Evolutionary conservation across 2,888 invertebrate genomes (phyloP).

Genomic region (Drosophila kuntzei): DNA sequence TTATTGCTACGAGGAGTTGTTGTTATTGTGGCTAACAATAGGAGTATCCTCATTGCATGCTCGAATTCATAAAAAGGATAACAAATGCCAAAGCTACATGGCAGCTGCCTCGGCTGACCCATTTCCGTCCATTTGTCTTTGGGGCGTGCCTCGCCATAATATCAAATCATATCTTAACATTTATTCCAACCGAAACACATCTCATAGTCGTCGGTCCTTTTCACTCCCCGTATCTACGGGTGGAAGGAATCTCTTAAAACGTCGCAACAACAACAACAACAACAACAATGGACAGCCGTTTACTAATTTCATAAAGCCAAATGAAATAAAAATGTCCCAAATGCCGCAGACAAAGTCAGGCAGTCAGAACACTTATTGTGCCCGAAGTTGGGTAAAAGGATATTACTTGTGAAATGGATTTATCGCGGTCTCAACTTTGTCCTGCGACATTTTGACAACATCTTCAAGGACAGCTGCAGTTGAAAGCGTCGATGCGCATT

Average conservation of each 20-base stretch:
- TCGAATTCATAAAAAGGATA: constrained; percentile 72
- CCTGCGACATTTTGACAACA: constrained; percentile 23
- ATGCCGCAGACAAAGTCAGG: constrained; percentile 23
- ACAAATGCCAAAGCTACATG: constrained; percentile 75
- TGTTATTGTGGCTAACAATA: constrained; percentile 46
- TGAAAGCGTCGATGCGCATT: constrained; percentile 34
- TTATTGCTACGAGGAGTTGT: constrained; percentile 25
- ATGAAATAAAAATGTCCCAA: constrained; percentile 68
- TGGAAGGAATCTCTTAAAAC: constrained; percentile 36
- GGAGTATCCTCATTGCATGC: constrained; percentile 54
- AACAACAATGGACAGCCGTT: constrained; percentile 48
- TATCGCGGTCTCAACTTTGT: constrained; percentile 52
- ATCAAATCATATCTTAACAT: constrained; percentile 77
- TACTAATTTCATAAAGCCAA: constrained; percentile 75
- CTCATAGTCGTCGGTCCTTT: constrained; percentile 8
- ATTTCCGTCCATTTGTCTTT: constrained; percentile 62
- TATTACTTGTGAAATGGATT: constrained; percentile 56
- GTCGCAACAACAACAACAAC: constrained; percentile 8
- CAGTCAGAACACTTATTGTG: not conserved
- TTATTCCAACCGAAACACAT: constrained; percentile 45
- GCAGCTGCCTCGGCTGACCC: constrained; percentile 47
- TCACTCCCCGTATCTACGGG: not conserved
- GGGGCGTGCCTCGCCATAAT: constrained; percentile 70
- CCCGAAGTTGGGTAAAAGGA: constrained; percentile 23
- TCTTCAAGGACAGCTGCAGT: constrained; percentile 48